phyloP scores from a whole-genome alignment of 2,797 vertebrate species.

The Valencia hispanica region DNA sequence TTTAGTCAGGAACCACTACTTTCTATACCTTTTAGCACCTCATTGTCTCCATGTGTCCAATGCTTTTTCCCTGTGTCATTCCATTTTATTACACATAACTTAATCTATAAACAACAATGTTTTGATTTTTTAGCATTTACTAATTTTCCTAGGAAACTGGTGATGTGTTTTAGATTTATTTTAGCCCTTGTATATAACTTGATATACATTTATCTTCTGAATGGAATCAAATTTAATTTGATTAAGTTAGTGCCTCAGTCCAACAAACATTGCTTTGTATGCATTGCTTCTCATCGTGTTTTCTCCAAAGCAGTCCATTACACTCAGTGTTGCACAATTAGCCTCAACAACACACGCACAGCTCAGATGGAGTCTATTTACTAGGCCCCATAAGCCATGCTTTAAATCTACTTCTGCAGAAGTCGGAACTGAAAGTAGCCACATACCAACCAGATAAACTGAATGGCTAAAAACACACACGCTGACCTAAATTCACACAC shows the following conservation, averaged over 20 bases:
- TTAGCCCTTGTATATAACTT: neutral
- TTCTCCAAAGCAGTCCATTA: constrained; percentile 9
- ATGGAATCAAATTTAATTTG: neutral
- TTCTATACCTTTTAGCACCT: too few relatives aligned
- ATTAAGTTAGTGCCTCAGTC: neutral
- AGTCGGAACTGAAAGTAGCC: constrained; percentile 52
- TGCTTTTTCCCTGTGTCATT: too few relatives aligned
- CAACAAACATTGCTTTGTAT: neutral
- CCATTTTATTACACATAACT: too few relatives aligned
- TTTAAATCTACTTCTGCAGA: constrained; percentile 59
- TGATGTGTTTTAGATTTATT: neutral
- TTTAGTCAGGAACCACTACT: neutral
- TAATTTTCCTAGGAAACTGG: too few relatives aligned
- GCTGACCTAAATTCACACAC: constrained; percentile 46
- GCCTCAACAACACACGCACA: constrained; percentile 47
- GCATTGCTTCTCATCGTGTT: neutral
- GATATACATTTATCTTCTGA: neutral
- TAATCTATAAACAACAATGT: neutral
- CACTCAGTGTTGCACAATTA: constrained; percentile 47
- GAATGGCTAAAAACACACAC: constrained; percentile 28
- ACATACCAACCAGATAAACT: constrained; percentile 55
- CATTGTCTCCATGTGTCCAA: too few relatives aligned
- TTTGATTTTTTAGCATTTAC: neutral
- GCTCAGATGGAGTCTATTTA: constrained; percentile 53
- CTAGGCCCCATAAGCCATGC: constrained; percentile 48